Evolutionary conservation across 2,888 invertebrate species (phyloP), one percentile per base, ranked within the genome.

Genomic region (Steinernema hermaphroditum): DNA sequence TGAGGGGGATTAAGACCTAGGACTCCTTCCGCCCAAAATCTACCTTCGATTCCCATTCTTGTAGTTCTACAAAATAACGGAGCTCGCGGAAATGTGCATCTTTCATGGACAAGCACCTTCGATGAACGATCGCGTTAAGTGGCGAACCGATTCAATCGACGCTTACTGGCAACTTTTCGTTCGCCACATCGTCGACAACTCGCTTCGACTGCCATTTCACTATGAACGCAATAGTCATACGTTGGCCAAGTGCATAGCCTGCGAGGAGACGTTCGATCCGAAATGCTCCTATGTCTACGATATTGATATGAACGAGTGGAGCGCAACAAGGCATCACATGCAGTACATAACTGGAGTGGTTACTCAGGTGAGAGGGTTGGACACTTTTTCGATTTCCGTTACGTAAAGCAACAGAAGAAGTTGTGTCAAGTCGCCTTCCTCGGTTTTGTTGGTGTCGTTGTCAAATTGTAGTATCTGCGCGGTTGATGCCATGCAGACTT

Each of bases 241-340:
- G 4, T 70, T 83, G 24, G 83, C 83, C 6, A 72, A 76, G 50
- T 83, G 83, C 74, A 82, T 83, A 29, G 83, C 82, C 0, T 83
- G 83, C 62, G 79, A 82, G 27, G 82, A 83, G 57, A 79, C 78
- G 68, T 80, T 81, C 70, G 83, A 83, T 70, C 83, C 83, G 12
- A 83, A 83, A 70, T 79, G 78, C 49, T 77, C 81, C 19, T 79
- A 81, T 73, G 78, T 83, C 2, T 82, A 81, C 68, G 82, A 82
- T 57, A 81, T 82, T 73, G 78, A 81, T 73, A 80, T 82, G 69
- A 49, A 77, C 14, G 82, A 80, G 49, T 83, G 83, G 83, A 78
- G 78, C 34, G 82, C 83, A 6, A 78, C 82, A 77, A 71, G 76
- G 19, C 82, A 83, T 72, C 83, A 83, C 74, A 83, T 83, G 83